Evolutionary conservation across 2,888 invertebrate genomes (phyloP), one percentile per base, ranked within the genome.

Genomic region (Drosophila birchii): DNA sequence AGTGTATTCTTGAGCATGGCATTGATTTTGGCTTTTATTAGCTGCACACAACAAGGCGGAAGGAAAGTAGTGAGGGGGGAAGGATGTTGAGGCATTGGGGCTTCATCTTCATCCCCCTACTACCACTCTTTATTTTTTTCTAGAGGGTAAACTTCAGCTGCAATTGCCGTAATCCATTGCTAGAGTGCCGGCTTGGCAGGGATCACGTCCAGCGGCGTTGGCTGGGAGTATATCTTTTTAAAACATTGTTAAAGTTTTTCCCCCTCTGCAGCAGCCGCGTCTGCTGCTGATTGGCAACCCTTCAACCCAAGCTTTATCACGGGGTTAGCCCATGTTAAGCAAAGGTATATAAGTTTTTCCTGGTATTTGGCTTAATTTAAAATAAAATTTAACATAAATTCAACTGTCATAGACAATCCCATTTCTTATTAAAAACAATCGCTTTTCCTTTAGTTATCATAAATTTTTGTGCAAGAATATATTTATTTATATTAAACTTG

Each of bases 21-120:
- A 79, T 86, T 88, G 87, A 85, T 87, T 86, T 88, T 81, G 81
- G 87, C 84, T 89, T 86, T 86, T 88, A 88, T 87, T 88, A 87
- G 85, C 78, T 78, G 63, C 56, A 61, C 73, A 74, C 73, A 78
- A 78, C 75, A 75, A 75, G 75, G 43, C 56, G 56, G 66, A 41
- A 36, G 61, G 45, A 45, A 43, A 41, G 20, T 51, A 3, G 20
- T 36, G 20, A 6, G 34, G 23, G 32, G 32, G 11, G 29, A 5
- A 36, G 49, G 14, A 18, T 49, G 18, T 18, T 32, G 69, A 51
- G 58, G 68, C 80, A 45, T 43, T 61, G 73, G 58, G 58, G 67
- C 78, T 78, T 57, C 78, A 76, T 18, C 80, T 76, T 78, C 68
- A 43, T 26, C 38, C 43, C 59, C 34, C 23, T 23, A 23, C 23